Percentiles rank a stretch among this genome's conserved stretches.
These are phyloP conservation scores for Lasioglossum villosulum DNA, from an alignment of 2,888 invertebrate genomes.

Conservation along the genomic window DNA sequence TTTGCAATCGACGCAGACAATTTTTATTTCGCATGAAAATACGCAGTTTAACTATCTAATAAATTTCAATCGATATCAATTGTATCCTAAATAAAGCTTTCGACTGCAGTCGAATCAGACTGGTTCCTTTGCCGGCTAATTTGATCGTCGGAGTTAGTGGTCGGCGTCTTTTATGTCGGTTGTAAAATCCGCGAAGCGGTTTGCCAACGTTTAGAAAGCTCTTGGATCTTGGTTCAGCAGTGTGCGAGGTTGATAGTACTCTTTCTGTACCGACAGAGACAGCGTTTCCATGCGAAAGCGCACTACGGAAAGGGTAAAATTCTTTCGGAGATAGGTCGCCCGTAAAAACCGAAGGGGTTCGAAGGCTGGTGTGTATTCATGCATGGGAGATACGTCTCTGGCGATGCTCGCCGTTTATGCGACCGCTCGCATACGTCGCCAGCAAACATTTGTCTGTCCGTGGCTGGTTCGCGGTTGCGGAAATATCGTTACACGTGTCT, in stretches of 20 bases:
- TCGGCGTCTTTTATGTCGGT: constrained; percentile 13
- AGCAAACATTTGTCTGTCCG: constrained; percentile 18
- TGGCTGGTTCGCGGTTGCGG: not conserved
- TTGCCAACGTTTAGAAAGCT: not conserved
- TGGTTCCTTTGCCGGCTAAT: constrained; percentile 4
- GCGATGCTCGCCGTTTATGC: not conserved
- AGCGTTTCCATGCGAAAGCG: not conserved
- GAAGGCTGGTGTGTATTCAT: constrained; percentile 18
- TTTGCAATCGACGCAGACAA: too few relatives aligned
- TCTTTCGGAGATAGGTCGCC: constrained; percentile 35
- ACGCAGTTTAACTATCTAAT: too few relatives aligned
- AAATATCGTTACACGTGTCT: constrained; percentile 20
- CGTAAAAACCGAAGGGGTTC: constrained; percentile 41
- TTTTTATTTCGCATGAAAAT: too few relatives aligned
- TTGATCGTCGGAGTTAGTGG: not conserved
- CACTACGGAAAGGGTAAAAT: not conserved
- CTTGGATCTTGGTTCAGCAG: not conserved
- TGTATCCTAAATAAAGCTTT: constrained; percentile 48
- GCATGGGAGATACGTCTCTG: not conserved
- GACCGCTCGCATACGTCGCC: constrained; percentile 5
- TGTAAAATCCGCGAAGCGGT: constrained; percentile 35
- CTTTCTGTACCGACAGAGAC: not conserved
- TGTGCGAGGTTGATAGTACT: not conserved
- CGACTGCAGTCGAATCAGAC: constrained; percentile 35
- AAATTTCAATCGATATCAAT: constrained; percentile 18